Evolutionary conservation across 2,113 vertebrate species (phyloP), one percentile per base, ranked within the genome.

Genomic region (Brachyhypopomus occidentalis): DNA sequence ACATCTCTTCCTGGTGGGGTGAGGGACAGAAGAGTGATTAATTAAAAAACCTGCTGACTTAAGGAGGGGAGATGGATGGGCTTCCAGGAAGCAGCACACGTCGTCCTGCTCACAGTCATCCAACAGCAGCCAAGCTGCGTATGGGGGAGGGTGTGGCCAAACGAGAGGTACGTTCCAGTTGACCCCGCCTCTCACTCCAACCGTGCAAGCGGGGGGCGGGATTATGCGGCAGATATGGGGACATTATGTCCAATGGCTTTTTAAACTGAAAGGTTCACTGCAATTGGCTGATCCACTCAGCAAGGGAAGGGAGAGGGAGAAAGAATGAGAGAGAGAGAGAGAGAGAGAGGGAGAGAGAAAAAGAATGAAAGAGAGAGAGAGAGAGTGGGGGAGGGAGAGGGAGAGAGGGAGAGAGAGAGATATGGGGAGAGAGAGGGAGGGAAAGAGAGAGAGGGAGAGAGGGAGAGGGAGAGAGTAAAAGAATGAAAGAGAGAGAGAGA

Each of bases 11-110:
- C 55, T 63, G 17, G 81, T 62, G 56, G 52, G 34, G 25, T 2
- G 74, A 74, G 71, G 66, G 17, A 67, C 45, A 70, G 34, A 71
- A 76, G 69, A 59, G 69, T 66, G 72, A 85, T 83, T 75, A 25
- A 86, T 86, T 84, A 79, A 76, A 77, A 84, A 85, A 83, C 75
- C 80, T 84, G 87, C 84, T 84, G 83, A 88, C 83, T 85, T 67
- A 75, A 80, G 74, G 59, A 27, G 59, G 74, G 55, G 41, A 80
- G 77, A 80, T 30, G 64, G 67, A 84, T 55, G 30, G 74, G 30
- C 45, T 76, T 81, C 17, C 36, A 20, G 77, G 45, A 62, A 38
- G 66, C 12, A 34, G 27, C 5, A 48, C 5, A 34, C 34, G 45
- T 25, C 27, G 55, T 72, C 64, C 34, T 55, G 34, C 38, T 63